These are phyloP conservation scores for Hucho hucho DNA, from an alignment of 2,113 vertebrate species.

Conservation along the genomic window DNA sequence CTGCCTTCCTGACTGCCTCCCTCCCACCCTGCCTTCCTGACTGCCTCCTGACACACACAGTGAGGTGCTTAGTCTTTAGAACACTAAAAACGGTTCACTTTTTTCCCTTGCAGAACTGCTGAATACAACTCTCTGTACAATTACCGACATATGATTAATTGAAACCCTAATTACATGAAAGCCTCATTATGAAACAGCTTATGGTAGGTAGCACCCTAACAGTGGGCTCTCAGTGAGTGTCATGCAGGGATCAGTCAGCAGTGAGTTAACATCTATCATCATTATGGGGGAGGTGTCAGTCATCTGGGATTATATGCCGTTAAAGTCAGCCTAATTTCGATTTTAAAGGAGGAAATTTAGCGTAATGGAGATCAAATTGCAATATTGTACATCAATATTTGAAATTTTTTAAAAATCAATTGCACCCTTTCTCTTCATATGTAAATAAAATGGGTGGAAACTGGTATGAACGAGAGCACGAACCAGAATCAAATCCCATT, in stretches of 20 bases:
- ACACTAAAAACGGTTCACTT: too few species aligned
- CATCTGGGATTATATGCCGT: slow-evolving; percentile 2
- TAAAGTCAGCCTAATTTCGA: background rate
- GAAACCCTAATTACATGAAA: background rate
- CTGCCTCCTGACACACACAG: background rate
- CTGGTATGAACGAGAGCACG: too few species aligned
- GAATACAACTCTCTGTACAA: background rate
- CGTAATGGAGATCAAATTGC: background rate
- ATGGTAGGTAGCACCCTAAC: background rate
- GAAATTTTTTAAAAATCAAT: too few species aligned
- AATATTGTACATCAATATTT: background rate
- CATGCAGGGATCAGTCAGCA: background rate
- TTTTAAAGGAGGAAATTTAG: background rate
- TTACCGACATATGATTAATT: background rate
- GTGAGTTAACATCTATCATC: slow-evolving; percentile 15
- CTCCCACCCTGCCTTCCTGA: too few species aligned
- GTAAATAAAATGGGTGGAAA: too few species aligned
- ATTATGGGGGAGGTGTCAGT: slow-evolving; percentile 29
- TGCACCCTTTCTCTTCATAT: too few species aligned
- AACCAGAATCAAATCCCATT: slow-evolving; percentile 20
- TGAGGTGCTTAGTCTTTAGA: too few species aligned
- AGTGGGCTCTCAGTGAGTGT: background rate
- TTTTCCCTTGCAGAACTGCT: too few species aligned
- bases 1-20: too few species aligned
- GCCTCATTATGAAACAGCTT: background rate